phyloP scores from a whole-genome alignment of 92 coral and sea anemone species.

The Parazoanthus swiftii region DNA sequence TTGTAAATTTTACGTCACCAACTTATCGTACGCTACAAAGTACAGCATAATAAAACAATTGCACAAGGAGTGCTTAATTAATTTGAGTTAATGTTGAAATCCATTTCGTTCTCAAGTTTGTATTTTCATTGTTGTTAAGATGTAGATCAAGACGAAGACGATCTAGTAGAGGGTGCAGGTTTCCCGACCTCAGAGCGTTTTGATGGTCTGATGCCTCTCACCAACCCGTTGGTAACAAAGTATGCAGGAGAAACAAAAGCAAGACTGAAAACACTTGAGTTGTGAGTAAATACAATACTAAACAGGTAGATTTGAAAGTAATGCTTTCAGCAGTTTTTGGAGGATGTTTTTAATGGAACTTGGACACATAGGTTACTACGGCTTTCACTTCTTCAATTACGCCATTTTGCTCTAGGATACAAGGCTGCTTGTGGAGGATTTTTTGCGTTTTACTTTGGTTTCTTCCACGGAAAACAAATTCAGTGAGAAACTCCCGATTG shows the following conservation, averaged over 20 bases:
- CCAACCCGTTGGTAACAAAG: constrained; percentile 1
- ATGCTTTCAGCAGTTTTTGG: too few species aligned
- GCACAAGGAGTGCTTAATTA: not conserved
- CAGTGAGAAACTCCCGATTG: too few species aligned
- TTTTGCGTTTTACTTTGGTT: too few species aligned
- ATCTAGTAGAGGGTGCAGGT: not conserved
- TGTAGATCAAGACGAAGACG: not conserved
- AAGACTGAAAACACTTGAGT: constrained; percentile 19
- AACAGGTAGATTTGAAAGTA: too few species aligned
- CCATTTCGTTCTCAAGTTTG: not conserved
- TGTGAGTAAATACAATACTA: not conserved
- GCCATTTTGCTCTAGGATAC: too few species aligned
- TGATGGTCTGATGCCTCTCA: constrained; percentile 38
- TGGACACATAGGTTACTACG: too few species aligned
- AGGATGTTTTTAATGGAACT: too few species aligned
- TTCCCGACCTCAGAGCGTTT: not conserved
- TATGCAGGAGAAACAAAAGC: constrained; percentile 25
- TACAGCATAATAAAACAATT: not conserved
- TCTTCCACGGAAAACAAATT: too few species aligned
- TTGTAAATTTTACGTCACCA: too few species aligned
- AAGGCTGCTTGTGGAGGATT: too few species aligned
- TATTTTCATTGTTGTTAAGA: not conserved
- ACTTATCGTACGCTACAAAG: not conserved
- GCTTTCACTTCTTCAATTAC: too few species aligned
- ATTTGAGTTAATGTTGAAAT: not conserved